These are phyloP conservation scores for Corvus moneduloides DNA, from an alignment of 2,113 vertebrate species.

Conservation along the genomic window DNA sequence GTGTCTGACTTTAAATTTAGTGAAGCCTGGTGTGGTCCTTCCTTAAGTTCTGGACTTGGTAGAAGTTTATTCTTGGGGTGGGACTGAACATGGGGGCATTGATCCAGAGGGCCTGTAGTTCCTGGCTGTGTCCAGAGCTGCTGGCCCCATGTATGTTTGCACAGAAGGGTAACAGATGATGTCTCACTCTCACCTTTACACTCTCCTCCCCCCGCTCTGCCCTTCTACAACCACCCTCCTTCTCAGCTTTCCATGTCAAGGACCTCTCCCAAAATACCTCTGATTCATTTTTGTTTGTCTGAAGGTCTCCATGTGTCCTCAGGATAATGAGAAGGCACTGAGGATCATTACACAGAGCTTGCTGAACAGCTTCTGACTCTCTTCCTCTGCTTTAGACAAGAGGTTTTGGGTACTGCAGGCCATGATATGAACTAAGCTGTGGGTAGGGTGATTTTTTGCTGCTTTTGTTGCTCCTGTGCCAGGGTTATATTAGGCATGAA, in stretches of 20 bases:
- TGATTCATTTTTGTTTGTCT: not conserved
- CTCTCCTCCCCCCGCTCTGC: not conserved
- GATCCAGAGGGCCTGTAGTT: not conserved
- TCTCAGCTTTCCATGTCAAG: not conserved
- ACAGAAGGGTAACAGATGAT: not conserved
- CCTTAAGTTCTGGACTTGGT: not conserved
- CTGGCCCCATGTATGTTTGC: not conserved
- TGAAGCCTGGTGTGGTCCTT: not conserved
- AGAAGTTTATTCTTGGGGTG: not conserved
- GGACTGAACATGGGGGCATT: not conserved
- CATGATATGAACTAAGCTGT: rapidly evolving
- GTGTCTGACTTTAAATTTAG: not conserved
- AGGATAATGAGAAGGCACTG: not conserved
- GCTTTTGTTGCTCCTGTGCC: not conserved
- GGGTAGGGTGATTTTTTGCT: not conserved
- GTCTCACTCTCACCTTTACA: not conserved
- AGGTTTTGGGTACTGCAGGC: not conserved
- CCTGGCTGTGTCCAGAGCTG: not conserved
- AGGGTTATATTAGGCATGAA: not conserved
- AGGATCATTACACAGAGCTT: not conserved
- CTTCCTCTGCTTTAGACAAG: not conserved
- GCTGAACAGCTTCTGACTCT: not conserved
- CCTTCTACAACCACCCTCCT: not conserved
- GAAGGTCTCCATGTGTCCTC: not conserved
- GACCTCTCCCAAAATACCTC: not conserved